Base-by-base conservation (phyloP, 2,888 invertebrate species). In the Dyspetes luteomarginatus region DNA sequence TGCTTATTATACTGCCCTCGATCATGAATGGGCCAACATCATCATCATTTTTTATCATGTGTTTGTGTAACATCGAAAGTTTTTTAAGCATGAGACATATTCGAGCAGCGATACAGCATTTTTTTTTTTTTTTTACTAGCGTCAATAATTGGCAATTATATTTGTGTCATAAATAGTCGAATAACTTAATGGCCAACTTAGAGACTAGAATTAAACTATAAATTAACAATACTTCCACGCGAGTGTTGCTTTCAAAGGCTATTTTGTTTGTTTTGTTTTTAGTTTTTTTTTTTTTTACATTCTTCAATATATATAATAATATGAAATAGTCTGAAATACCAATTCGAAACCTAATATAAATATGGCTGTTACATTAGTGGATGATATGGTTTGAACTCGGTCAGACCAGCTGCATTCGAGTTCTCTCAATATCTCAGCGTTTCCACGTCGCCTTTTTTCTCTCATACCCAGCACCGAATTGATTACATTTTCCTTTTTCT, bases 91-190 rank as follows among this genome's bases (percentile, higher is more conserved):
- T 75, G 84, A 86, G 85, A 83, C 84, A 69, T 87, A 86, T 87
- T 85, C 86, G 87, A 88, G 86, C 83, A 86, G 86, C 86, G 86
- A 86, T 78, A 83, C 80, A 67, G 36, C 19, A 3, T 79, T 78
- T 73, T 68, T 7, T 73, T 30, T 52, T 26, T 64, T 74, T 56
- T 15, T 67, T 64, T 60, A 52, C 69, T 82, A 83, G 82, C 74
- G 81, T 88, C 84, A 84, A 82, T 82, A 77, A 86, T 87, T 86
- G 85, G 86, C 85, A 86, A 85, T 86, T 83, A 82, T 85, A 72
- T 80, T 43, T 68, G 30, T 68, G 75, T 81, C 71, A 78, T 79
- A 81, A 78, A 72, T 83, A 83, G 76, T 81, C 75, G 72, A 81
- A 72, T 76, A 83, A 80, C 78, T 82, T 65, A 81, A 84, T 82